These are phyloP conservation scores for Hyposoter dolosus DNA, from an alignment of 2,888 invertebrate species.

Conservation along the genomic window DNA sequence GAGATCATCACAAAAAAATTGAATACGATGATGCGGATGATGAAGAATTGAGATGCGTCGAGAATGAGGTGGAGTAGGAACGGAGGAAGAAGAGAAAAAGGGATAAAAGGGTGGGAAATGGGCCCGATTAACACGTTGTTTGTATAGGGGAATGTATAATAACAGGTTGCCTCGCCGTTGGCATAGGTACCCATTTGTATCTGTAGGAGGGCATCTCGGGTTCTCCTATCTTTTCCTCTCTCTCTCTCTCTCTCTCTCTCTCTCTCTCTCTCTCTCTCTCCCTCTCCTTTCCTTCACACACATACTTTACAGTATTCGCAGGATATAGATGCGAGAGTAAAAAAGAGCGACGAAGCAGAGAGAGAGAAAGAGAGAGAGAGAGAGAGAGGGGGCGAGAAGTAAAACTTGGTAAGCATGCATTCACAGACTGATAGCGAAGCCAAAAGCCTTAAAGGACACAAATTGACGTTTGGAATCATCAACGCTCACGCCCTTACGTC, in stretches of 20 bases:
- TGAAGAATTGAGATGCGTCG: slow-evolving; percentile 43
- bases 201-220: slow-evolving; percentile 74
- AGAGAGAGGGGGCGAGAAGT: slow-evolving; percentile 61
- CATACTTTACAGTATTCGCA: slow-evolving; percentile 1
- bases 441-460: not conserved
- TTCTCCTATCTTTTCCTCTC: slow-evolving; percentile 58
- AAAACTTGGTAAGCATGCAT: slow-evolving; percentile 11
- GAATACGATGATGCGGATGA: slow-evolving; percentile 27
- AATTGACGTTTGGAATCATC: not conserved
- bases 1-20: slow-evolving; percentile 19
- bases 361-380: slow-evolving; percentile 44
- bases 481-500: not conserved
- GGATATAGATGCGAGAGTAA: slow-evolving; percentile 59
- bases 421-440: not conserved
- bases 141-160: slow-evolving; percentile 85
- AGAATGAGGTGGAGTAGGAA: slow-evolving; percentile 22
- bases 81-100: slow-evolving; percentile 29
- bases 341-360: slow-evolving; percentile 23
- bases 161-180: slow-evolving; percentile 83
- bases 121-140: slow-evolving; percentile 84
- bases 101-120: slow-evolving; percentile 60
- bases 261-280: slow-evolving; percentile 37
- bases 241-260: slow-evolving; percentile 39
- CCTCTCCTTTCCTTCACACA: slow-evolving; percentile 43
- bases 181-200: slow-evolving; percentile 81